Conservation (phyloP, 2,113 vertebrate species). For the Cygnus atratus region DNA sequence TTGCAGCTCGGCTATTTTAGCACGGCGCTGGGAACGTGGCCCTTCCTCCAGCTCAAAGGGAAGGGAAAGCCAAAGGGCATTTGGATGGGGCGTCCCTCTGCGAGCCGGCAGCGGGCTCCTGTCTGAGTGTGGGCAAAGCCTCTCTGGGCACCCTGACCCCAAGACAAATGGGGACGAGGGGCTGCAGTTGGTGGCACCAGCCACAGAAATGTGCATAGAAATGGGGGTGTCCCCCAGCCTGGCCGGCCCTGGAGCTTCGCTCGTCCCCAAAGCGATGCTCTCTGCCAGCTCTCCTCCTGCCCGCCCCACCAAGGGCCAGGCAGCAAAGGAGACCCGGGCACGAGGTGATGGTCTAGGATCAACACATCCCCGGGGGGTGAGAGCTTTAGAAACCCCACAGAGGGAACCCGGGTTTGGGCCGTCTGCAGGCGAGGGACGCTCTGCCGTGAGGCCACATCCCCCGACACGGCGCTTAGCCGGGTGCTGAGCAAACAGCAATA, state of each 20-base stretch:
- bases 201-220: too few relatives aligned
- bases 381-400: background rate
- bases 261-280: too few relatives aligned
- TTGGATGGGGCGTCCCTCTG: background rate
- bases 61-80: background rate
- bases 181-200: too few relatives aligned
- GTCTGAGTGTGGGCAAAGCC: background rate
- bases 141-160: background rate
- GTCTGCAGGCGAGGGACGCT: background rate
- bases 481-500: background rate
- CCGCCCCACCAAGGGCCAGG: background rate
- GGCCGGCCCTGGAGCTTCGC: background rate
- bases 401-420: background rate
- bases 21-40: fast-evolving
- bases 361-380: background rate
- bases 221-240: too few relatives aligned
- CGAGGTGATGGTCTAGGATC: background rate
- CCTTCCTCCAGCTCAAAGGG: fast-evolving
- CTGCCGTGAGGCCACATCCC: too few relatives aligned
- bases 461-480: fast-evolving
- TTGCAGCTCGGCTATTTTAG: background rate
- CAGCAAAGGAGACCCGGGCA: background rate
- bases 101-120: too few relatives aligned
- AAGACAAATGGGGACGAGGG: too few relatives aligned
- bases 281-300: background rate